Evolutionary conservation across 2,888 invertebrate species (phyloP), one percentile per base, ranked within the genome.

Genomic region (Altica lythri): DNA sequence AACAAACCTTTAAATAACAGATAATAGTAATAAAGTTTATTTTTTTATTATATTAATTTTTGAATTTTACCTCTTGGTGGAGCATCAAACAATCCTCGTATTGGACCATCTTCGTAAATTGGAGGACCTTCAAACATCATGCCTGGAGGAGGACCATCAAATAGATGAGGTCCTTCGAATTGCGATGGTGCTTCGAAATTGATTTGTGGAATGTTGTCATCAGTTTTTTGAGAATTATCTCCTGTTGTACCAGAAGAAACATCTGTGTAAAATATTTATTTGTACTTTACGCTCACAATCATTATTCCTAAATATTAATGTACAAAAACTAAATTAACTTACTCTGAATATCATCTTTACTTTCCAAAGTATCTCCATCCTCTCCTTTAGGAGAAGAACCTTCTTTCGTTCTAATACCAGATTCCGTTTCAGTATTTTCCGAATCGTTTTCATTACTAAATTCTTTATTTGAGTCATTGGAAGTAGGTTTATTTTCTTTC

Each of bases 51-150:
- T 22, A 22, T 22, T 22, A 22, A 8, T 16, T 2, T 32, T 34
- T 16, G 9, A 14, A 5, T n/a, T n/a, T n/a, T 25, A 34, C 46
- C 22, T 48, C 55, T 49, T 42, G 46, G 45, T 12, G 47, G 37
- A n/a, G 19, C 42, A 30, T 32, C 32, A 17, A 19, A 32, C 40
- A 38, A 14, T 17, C 50, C 50, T 18, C 52, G 49, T 10, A 54
- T 54, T n/a, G 42, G 27, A 4, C 22, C 37, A 27, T 29, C 19
- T 6, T 27, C 10, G 30, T 19, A 18, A 12, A 35, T 29, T 2
- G 42, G 47, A 5, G 55, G 56, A 1, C 53, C 48, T 2, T 55
- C 53, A 16, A 59, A 52, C 45, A 54, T 30, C 59, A 61, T 59
- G 27, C 52, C 38, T 3, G 40, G 38, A 4, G 54, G 45, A 1